Percentiles rank a stretch among this genome's conserved stretches.
Conservation (phyloP, 2,888 invertebrate species). For the Lasius fuliginosus region DNA sequence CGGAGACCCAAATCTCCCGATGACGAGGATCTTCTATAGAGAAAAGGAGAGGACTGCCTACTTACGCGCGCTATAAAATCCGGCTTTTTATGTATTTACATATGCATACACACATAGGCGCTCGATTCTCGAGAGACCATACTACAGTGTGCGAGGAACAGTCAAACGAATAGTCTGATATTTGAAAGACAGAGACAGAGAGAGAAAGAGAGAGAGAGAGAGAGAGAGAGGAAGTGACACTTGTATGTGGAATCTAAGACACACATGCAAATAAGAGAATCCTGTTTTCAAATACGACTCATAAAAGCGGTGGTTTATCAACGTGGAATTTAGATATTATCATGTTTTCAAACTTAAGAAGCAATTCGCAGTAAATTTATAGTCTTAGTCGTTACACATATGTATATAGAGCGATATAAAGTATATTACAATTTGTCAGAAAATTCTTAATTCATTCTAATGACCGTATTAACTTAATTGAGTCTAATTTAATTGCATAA, state of each 20-base stretch:
- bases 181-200: background rate
- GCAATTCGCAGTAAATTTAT: background rate
- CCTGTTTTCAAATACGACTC: slow-evolving; percentile 28
- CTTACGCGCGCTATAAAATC: slow-evolving; percentile 61
- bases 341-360: slow-evolving; percentile 3
- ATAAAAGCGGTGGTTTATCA: background rate
- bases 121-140: slow-evolving; percentile 25
- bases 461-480: background rate
- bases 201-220: too few species aligned
- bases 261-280: slow-evolving; percentile 30
- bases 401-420: background rate
- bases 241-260: slow-evolving; percentile 37
- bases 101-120: slow-evolving; percentile 36
- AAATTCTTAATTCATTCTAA: background rate
- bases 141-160: slow-evolving; percentile 2
- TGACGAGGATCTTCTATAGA: slow-evolving; percentile 26
- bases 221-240: background rate
- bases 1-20: slow-evolving; percentile 77
- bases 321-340: slow-evolving; percentile 23
- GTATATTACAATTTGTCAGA: background rate
- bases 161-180: background rate
- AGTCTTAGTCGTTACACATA: background rate
- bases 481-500: background rate
- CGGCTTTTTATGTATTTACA: slow-evolving; percentile 63
- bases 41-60: slow-evolving; percentile 65